Conservation (phyloP, 35 echinoderm and acorn worm species). For the Ptychodera flava region DNA sequence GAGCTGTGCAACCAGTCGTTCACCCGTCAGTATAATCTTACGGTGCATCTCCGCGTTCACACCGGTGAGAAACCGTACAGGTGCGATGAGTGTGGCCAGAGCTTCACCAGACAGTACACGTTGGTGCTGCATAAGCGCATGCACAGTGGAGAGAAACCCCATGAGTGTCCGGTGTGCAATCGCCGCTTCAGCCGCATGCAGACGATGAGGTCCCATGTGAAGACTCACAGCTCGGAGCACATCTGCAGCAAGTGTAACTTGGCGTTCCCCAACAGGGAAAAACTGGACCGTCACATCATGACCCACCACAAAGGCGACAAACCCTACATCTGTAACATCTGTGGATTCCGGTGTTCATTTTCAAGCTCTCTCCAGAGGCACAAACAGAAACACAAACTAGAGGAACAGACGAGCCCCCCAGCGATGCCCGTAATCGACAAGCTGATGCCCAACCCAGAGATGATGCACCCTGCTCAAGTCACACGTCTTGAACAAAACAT, state of each 20-base stretch:
- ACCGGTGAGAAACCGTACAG: background rate
- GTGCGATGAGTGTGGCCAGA: slow-evolving; percentile 8
- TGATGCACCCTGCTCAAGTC: background rate
- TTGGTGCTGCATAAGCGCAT: slow-evolving; percentile 11
- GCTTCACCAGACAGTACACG: slow-evolving; percentile 19
- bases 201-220: slow-evolving; percentile 18
- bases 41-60: background rate
- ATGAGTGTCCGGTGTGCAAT: background rate
- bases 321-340: background rate
- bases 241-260: slow-evolving; percentile 12
- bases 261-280: background rate
- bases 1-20: background rate
- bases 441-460: background rate
- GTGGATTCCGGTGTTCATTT: background rate
- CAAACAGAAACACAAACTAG: background rate
- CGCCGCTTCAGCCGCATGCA: background rate
- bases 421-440: background rate
- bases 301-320: background rate
- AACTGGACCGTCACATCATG: slow-evolving; percentile 4
- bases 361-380: background rate
- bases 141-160: background rate
- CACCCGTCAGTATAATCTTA: background rate
- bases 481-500: background rate
- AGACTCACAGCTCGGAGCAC: slow-evolving; percentile 35
- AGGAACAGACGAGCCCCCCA: background rate